These are phyloP conservation scores for Branchipolynoe longqiensis DNA, from an alignment of 2,888 invertebrate genomes.

Conservation along the genomic window DNA sequence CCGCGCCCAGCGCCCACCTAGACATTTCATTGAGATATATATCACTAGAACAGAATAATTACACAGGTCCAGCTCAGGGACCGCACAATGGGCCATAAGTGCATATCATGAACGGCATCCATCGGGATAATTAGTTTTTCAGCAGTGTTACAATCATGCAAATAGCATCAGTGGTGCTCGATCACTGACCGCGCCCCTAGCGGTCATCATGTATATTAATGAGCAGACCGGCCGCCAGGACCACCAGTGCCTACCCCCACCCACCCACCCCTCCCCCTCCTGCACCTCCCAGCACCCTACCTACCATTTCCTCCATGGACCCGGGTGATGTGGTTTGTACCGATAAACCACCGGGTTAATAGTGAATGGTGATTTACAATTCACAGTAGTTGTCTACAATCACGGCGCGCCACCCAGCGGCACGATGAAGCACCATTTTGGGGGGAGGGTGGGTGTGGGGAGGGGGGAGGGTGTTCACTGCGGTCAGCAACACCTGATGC, in stretches of 20 bases:
- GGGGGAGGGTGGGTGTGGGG: too few relatives aligned
- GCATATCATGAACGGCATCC: background rate
- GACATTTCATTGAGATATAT: conserved; percentile 12
- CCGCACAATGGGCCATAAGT: background rate
- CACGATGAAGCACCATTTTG: too few relatives aligned
- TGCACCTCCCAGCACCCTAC: too few relatives aligned
- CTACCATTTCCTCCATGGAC: conserved; percentile 3
- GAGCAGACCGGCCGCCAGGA: background rate
- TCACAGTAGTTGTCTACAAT: background rate
- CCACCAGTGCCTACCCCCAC: too few relatives aligned
- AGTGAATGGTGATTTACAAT: conserved; percentile 22
- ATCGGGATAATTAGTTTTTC: conserved; percentile 40
- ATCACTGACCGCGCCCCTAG: background rate
- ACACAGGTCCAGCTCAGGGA: background rate
- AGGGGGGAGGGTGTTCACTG: too few relatives aligned
- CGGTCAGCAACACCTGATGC: too few relatives aligned
- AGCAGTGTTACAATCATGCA: conserved; percentile 45
- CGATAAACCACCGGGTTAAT: conserved; percentile 1
- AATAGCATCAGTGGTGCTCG: conserved; percentile 30
- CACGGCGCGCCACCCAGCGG: background rate
- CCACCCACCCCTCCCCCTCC: too few relatives aligned
- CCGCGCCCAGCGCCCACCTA: background rate
- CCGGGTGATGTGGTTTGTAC: background rate
- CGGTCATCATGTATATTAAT: conserved; percentile 34
- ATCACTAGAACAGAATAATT: background rate